Conservation (phyloP, 2,113 vertebrate genomes). For the Triplophysa dalaica region DNA sequence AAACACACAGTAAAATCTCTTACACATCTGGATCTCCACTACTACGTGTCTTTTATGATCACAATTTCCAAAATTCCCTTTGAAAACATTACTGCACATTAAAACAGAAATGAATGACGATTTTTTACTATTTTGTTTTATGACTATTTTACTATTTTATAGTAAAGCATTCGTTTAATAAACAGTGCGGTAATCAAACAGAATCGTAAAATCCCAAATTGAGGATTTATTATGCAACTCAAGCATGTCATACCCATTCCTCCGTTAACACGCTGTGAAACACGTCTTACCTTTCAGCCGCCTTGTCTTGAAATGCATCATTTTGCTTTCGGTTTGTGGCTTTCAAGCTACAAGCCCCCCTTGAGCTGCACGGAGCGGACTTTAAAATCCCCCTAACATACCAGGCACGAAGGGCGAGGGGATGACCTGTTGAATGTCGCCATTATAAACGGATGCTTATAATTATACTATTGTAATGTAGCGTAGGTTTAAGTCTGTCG, state of each 20-base stretch:
- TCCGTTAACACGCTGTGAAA: not conserved
- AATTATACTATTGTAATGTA: not conserved
- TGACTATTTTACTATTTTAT: no score
- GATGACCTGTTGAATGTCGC: not conserved
- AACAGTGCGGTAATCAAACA: not conserved
- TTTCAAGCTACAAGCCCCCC: not conserved
- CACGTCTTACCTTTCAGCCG: not conserved
- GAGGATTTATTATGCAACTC: not conserved
- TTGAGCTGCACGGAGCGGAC: not conserved
- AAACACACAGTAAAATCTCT: not conserved
- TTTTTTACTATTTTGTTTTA: no score
- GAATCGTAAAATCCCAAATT: not conserved
- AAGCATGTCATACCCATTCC: not conserved
- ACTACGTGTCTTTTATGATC: not conserved
- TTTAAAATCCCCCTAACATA: constrained; percentile 5
- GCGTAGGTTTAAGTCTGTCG: not conserved
- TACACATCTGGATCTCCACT: not conserved
- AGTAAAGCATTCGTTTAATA: no score
- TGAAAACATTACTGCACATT: not conserved
- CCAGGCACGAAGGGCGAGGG: not conserved
- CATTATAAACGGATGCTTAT: not conserved
- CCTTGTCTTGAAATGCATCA: not conserved
- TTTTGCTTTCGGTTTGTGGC: constrained; percentile 23
- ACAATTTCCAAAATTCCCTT: not conserved
- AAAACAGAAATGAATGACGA: no score